phyloP scores from a whole-genome alignment of 2,888 invertebrate genomes.

The Timema podura region DNA sequence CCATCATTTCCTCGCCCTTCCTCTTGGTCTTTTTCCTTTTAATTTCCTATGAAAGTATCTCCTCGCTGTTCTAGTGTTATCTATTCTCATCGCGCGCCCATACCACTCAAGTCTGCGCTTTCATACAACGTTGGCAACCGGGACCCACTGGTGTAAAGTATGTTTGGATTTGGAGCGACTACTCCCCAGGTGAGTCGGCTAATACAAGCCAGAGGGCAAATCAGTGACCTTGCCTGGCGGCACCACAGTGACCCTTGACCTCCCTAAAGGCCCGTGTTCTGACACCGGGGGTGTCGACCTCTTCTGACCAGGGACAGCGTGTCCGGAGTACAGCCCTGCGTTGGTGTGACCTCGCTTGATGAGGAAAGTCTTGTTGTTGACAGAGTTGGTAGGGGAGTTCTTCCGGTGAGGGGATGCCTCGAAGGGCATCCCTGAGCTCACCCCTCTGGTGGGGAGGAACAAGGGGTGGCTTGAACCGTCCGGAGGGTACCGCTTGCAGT shows the following conservation, averaged over 20 bases:
- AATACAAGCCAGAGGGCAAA: conserved; percentile 38
- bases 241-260: conserved; percentile 18
- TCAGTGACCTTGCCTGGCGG: conserved; percentile 37
- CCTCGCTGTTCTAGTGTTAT: no score
- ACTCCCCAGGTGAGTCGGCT: conserved; percentile 11
- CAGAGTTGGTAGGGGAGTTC: conserved; percentile 38
- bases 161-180: no score
- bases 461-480: conserved; percentile 31
- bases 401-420: conserved; percentile 7
- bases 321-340: conserved; percentile 62
- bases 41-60: no score
- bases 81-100: no score
- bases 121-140: no score
- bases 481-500: conserved; percentile 27
- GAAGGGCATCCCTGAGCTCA: conserved; percentile 11
- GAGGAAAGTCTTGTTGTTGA: conserved; percentile 48
- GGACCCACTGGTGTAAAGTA: no score
- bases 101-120: no score
- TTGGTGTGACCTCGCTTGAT: conserved; percentile 59
- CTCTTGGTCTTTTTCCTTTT: no score
- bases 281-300: conserved; percentile 6
- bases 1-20: no score
- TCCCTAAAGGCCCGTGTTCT: conserved; percentile 16
- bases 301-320: conserved; percentile 21
- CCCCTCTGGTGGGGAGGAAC: conserved; percentile 17